Evolutionary conservation across 2,888 invertebrate genomes (phyloP).

Genomic region (Drosophila prolongata): DNA sequence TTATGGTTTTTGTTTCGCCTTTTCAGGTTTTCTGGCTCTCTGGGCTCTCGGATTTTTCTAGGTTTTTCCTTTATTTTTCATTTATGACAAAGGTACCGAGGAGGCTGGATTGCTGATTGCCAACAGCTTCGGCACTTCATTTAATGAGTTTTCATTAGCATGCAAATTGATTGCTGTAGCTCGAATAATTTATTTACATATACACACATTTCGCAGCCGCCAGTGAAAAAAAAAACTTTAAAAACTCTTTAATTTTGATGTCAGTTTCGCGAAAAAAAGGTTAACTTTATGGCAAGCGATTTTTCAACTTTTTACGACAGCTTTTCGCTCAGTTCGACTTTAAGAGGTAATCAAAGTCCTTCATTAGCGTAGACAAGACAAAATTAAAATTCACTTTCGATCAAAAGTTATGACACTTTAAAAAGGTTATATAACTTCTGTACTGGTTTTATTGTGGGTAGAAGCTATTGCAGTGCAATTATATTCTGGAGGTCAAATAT

Average conservation of each 20-base stretch:
- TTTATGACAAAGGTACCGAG: slow-evolving; percentile 43
- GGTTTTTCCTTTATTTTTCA: slow-evolving; percentile 8
- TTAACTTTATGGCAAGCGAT: slow-evolving; percentile 18
- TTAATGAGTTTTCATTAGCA: slow-evolving; percentile 58
- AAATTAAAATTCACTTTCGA: slow-evolving; percentile 33
- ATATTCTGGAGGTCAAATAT: background rate
- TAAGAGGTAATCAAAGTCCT: slow-evolving; percentile 14
- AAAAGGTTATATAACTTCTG: background rate
- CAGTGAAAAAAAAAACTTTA: slow-evolving; percentile 16
- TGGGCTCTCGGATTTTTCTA: slow-evolving; percentile 1
- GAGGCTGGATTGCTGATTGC: slow-evolving; percentile 31
- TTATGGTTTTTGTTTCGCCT: slow-evolving; percentile 10
- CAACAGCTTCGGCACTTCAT: slow-evolving; percentile 48
- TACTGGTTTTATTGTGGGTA: background rate
- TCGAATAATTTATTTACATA: slow-evolving; percentile 40
- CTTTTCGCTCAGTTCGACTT: slow-evolving; percentile 4
- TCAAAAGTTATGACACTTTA: slow-evolving; percentile 3
- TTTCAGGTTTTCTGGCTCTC: slow-evolving; percentile 10
- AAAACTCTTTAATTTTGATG: slow-evolving; percentile 6
- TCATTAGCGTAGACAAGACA: slow-evolving; percentile 15
- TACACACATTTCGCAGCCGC: slow-evolving; percentile 6
- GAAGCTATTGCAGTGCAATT: background rate
- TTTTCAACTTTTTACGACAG: slow-evolving; percentile 29
- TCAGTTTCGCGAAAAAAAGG: slow-evolving; percentile 11
- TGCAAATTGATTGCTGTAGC: slow-evolving; percentile 53